Conservation (phyloP, 1,140 invertebrate species). For the Saxidomus purpurata region DNA sequence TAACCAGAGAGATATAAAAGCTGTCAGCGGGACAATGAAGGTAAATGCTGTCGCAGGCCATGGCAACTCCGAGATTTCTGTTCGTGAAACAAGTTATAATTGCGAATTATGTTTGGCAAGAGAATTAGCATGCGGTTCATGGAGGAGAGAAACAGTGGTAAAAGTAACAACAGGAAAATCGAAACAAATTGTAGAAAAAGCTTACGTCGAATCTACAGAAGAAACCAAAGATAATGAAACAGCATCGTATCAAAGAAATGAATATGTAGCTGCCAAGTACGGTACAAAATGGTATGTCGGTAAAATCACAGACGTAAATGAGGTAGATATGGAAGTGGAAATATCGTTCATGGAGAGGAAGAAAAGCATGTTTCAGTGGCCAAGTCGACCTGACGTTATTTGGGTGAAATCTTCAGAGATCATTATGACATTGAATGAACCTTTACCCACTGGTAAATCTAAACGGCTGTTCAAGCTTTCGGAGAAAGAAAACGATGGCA, state of each 20-base stretch:
- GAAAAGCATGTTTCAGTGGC: constrained; percentile 54
- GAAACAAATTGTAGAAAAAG: neutral
- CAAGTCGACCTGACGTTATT: constrained; percentile 7
- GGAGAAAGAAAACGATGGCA: neutral
- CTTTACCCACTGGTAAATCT: constrained; percentile 31
- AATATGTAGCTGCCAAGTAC: constrained; percentile 44
- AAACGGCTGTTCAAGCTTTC: constrained; percentile 47
- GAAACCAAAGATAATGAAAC: neutral
- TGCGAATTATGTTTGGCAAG: constrained; percentile 40
- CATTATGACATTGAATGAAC: constrained; percentile 28
- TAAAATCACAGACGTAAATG: constrained; percentile 34
- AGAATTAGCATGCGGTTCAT: neutral
- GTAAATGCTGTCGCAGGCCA: constrained; percentile 50
- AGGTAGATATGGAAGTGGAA: constrained; percentile 33
- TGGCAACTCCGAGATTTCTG: neutral
- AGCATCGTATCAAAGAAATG: neutral
- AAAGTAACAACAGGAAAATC: neutral
- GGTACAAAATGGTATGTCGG: constrained; percentile 41
- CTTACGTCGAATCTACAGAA: no score
- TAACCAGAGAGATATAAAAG: neutral
- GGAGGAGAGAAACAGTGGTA: constrained; percentile 1
- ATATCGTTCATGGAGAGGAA: constrained; percentile 43
- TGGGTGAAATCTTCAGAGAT: constrained; percentile 38
- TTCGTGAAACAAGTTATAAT: constrained; percentile 45
- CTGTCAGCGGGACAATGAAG: constrained; percentile 63